phyloP scores from a whole-genome alignment of 2,888 invertebrate species.

The Exephanes ischioxanthus region DNA sequence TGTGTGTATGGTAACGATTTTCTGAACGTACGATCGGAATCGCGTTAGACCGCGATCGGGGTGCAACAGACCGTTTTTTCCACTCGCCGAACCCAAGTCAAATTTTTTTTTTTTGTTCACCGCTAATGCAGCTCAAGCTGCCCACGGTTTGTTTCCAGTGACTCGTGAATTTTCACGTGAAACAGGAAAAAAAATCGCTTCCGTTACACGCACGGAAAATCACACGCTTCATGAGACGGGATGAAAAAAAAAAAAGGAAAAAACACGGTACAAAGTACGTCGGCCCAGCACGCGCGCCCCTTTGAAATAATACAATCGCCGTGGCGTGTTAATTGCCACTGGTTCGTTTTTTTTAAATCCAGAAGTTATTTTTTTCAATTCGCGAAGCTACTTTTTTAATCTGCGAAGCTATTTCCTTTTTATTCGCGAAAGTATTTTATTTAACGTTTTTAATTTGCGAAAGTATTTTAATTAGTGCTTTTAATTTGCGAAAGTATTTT shows the following conservation, averaged over 20 bases:
- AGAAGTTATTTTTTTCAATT: no score
- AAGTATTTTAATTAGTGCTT: neutral
- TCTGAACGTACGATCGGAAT: neutral
- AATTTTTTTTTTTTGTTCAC: neutral
- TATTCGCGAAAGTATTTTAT: no score
- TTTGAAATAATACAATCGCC: no score
- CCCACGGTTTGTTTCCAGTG: neutral
- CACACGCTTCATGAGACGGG: neutral
- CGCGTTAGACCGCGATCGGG: neutral
- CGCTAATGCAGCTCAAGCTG: neutral
- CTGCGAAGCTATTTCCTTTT: no score
- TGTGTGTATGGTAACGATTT: neutral
- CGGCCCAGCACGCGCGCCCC: no score
- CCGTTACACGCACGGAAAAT: neutral
- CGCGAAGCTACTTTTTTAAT: no score
- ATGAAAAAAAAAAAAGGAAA: neutral
- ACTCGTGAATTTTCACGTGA: neutral
- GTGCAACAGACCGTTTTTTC: conserved; percentile 1
- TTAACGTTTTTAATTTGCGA: no score
- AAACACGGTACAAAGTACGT: neutral
- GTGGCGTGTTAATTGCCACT: no score
- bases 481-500: neutral
- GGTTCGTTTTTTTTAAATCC: no score
- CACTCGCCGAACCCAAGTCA: neutral
- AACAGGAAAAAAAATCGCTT: neutral